Evolutionary conservation across 2,797 vertebrate genomes (phyloP).

Genomic region (Neosalanx taihuensis): DNA sequence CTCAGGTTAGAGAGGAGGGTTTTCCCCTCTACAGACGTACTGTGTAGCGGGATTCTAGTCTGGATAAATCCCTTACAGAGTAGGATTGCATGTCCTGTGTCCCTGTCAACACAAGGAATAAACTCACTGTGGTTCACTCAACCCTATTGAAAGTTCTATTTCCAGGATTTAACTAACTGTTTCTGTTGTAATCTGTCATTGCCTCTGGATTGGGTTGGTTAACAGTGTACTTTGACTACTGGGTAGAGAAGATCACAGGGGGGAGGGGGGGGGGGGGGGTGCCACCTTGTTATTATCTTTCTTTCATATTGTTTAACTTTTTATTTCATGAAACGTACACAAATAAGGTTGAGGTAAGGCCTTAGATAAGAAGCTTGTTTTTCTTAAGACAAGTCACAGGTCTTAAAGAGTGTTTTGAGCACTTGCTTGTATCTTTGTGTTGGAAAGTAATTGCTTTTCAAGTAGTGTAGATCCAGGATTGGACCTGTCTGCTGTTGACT

Average conservation of each 20-base stretch:
- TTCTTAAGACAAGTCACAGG: background rate
- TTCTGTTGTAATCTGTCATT: background rate
- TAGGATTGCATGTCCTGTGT: background rate
- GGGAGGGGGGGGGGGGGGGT: background rate
- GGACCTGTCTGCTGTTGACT: no score
- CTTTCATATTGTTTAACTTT: background rate
- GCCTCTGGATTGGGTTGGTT: background rate
- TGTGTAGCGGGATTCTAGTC: background rate
- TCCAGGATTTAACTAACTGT: background rate
- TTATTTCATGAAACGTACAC: background rate
- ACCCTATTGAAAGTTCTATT: background rate
- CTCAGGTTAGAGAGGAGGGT: slow-evolving; percentile 14
- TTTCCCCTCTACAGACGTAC: background rate
- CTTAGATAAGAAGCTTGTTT: slow-evolving; percentile 7
- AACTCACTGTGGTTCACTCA: background rate
- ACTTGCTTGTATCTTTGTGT: background rate
- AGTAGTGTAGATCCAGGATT: background rate
- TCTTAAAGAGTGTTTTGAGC: background rate
- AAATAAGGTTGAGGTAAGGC: background rate
- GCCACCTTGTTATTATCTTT: background rate
- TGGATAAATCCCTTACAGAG: background rate
- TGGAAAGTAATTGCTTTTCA: background rate
- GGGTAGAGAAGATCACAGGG: background rate
- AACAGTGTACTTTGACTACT: background rate
- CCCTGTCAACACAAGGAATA: background rate